Percentiles rank a stretch among this genome's conserved stretches.
Conservation (phyloP, 2,113 vertebrate genomes). For the Nothocercus julius region DNA sequence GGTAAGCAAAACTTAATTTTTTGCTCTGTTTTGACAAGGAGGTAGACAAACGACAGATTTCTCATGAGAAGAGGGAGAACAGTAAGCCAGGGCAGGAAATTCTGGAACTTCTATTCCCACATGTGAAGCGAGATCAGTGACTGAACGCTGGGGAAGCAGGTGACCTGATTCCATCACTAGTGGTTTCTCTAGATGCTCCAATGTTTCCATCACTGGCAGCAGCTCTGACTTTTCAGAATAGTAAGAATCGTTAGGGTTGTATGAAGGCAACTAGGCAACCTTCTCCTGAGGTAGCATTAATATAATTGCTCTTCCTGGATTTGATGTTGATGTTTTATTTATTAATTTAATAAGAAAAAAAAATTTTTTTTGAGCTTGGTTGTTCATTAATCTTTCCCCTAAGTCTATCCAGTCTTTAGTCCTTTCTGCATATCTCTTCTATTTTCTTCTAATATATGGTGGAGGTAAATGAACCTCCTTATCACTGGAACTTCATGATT, state of each 20-base stretch:
- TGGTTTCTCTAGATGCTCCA: not conserved
- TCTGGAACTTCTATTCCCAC: not conserved
- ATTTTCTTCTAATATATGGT: not conserved
- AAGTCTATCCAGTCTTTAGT: not conserved
- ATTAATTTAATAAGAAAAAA: not conserved
- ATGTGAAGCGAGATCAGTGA: not conserved
- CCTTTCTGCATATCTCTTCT: not conserved
- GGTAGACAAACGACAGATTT: not conserved
- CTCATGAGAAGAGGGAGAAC: not conserved
- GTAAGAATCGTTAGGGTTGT: not conserved
- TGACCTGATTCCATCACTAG: not conserved
- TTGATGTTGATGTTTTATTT: not conserved
- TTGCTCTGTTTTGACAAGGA: not conserved
- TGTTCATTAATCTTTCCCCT: not conserved
- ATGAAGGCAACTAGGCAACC: not conserved
- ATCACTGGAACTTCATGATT: not conserved
- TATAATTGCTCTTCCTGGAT: not conserved
- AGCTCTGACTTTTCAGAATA: not conserved
- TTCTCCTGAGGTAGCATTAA: not conserved
- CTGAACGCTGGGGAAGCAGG: not conserved
- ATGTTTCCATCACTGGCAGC: not conserved
- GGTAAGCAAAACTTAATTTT: not conserved
- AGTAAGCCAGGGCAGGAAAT: not conserved
- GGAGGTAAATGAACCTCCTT: too few species aligned
- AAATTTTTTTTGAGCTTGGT: not conserved